Percentiles rank a stretch among this genome's conserved stretches.
These are phyloP conservation scores for Oxyruncus cristatus DNA, from an alignment of 2,113 vertebrate species.

Conservation along the genomic window DNA sequence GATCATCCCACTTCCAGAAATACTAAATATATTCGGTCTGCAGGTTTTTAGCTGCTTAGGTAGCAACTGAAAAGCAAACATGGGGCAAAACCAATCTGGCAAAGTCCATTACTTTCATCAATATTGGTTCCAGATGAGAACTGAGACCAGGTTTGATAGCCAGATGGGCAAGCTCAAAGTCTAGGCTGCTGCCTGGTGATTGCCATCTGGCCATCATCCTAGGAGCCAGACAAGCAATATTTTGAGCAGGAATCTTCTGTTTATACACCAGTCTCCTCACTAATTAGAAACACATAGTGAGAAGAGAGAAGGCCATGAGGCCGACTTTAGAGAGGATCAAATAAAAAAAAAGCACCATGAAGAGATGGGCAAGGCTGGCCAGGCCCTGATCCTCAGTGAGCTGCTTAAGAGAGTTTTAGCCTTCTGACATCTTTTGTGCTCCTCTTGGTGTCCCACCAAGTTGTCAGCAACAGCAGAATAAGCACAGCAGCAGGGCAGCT, in stretches of 20 bases:
- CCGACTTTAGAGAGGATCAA: neutral
- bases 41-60: slow-evolving; percentile 32
- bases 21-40: neutral
- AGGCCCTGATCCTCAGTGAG: neutral
- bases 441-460: neutral
- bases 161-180: slow-evolving; percentile 30
- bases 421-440: neutral
- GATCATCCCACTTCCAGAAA: neutral
- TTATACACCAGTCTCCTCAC: slow-evolving; percentile 29
- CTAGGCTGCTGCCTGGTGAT: slow-evolving; percentile 16
- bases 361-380: neutral
- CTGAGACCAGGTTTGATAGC: slow-evolving; percentile 25
- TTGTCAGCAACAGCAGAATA: neutral
- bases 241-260: slow-evolving; percentile 52
- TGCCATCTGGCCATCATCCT: slow-evolving; percentile 33
- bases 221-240: slow-evolving; percentile 32
- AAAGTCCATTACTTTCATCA: slow-evolving; percentile 16
- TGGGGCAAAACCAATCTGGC: neutral
- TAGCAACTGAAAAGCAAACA: slow-evolving; percentile 45
- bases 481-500: neutral
- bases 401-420: neutral
- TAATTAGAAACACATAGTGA: slow-evolving; percentile 64
- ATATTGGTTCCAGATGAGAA: slow-evolving; percentile 39
- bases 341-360: slow-evolving; percentile 11
- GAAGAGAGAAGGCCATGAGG: neutral